Conservation (phyloP, 2,888 invertebrate genomes). For the Torymus texanus region DNA sequence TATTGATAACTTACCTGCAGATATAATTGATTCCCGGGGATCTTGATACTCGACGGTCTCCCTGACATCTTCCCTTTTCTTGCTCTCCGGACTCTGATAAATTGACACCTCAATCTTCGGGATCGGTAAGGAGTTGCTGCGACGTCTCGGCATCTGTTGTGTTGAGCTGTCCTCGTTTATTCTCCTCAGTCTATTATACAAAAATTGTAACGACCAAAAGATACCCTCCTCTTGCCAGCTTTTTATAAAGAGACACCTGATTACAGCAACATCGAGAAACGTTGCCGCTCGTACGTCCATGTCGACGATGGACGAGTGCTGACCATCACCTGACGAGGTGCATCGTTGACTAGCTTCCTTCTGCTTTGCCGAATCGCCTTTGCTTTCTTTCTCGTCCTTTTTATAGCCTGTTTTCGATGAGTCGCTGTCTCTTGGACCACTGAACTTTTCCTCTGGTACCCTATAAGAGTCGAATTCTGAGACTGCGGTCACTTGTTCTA, state of each 20-base stretch:
- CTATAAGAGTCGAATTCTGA: conserved; percentile 71
- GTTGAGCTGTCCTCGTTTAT: conserved; percentile 89
- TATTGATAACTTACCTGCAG: conserved; percentile 69
- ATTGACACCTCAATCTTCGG: conserved; percentile 93
- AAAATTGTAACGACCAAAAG: conserved; percentile 94
- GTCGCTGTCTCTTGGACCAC: conserved; percentile 45
- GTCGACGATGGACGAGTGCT: conserved; percentile 50
- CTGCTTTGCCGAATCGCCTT: no score
- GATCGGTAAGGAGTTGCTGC: conserved; percentile 95
- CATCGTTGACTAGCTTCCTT: neutral
- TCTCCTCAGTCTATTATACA: conserved; percentile 83
- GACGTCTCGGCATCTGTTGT: conserved; percentile 86
- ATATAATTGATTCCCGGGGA: conserved; percentile 80
- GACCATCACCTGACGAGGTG: neutral
- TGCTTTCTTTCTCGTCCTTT: neutral
- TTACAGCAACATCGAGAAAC: conserved; percentile 96
- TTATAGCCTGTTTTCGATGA: no score
- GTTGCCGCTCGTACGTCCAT: conserved; percentile 89
- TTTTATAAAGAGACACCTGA: conserved; percentile 95
- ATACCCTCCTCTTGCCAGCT: conserved; percentile 99
- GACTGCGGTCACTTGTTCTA: conserved; percentile 76
- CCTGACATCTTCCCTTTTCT: conserved; percentile 81
- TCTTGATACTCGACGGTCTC: conserved; percentile 89
- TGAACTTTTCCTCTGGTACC: conserved; percentile 60
- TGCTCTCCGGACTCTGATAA: conserved; percentile 86